phyloP scores from a whole-genome alignment of 2,888 invertebrate genomes.

The Romanomermis culicivorax region DNA sequence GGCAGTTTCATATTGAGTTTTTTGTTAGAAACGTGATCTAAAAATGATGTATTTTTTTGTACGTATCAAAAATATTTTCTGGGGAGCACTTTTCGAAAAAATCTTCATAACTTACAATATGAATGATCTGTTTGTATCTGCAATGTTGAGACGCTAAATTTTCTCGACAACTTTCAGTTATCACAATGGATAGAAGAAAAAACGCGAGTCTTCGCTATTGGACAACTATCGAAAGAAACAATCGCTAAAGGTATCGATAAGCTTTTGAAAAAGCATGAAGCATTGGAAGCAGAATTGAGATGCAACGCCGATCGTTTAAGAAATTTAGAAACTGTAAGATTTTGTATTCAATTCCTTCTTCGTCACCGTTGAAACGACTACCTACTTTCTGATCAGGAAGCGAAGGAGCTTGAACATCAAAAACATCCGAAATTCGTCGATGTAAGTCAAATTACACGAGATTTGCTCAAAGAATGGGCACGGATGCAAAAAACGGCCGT shows the following conservation, averaged over 20 bases:
- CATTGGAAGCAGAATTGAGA: conserved; percentile 35
- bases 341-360: neutral
- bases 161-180: no score
- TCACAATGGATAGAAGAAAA: conserved; percentile 77
- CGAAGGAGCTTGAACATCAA: conserved; percentile 48
- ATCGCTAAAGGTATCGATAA: conserved; percentile 22
- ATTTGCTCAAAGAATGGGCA: conserved; percentile 56
- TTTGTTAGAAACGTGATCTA: no score
- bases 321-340: conserved; percentile 28
- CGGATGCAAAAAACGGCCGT: conserved; percentile 46
- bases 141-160: no score
- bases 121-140: no score
- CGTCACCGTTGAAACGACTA: no score
- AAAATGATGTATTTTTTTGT: no score
- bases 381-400: no score
- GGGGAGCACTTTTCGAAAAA: no score
- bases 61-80: no score
- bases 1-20: no score
- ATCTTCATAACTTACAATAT: no score
- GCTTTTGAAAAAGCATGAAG: conserved; percentile 34
- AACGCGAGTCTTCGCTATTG: conserved; percentile 64
- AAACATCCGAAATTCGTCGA: conserved; percentile 46
- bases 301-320: conserved; percentile 32
- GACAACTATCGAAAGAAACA: conserved; percentile 53
- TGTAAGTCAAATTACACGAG: conserved; percentile 44